Evolutionary conservation across 2,113 vertebrate species (phyloP), one percentile per base, ranked within the genome.

Genomic region (Anhinga rufa): DNA sequence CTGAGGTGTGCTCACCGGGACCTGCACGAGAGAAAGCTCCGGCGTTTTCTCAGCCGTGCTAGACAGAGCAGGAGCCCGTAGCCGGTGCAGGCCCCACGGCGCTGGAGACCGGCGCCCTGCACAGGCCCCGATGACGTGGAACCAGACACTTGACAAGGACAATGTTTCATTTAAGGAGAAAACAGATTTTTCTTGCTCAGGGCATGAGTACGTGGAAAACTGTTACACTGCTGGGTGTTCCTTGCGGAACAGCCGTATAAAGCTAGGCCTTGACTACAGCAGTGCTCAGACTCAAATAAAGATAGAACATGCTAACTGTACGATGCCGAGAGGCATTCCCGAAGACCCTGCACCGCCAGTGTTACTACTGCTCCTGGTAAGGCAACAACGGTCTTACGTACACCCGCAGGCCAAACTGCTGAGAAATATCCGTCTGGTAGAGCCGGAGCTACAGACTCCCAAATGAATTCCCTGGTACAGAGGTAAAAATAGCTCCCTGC

Each of bases 81-180:
- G 29, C 57, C 4, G 2, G 8, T 11, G 71, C 40, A 22, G 34
- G 57, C 38, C 26, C 51, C 9, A 2, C 1, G 3, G 71, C 36
- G 14, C 46, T 8, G 44, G 32, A 36, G 40, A 21, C 12, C 2
- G 26, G 52, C 1, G 6, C 65, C 62, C 31, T 2, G 1, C 57
- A 22, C 3, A 0, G 17, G 17, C 31, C 61, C 21, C 1, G 3
- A 2, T 5, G 36, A 61, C 19, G 38, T 0, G 21, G 31, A 65
- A 32, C 36, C 69, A 42, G 24, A 62, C 24, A 58, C 40, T 1
- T 51, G 28, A 70, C 28, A 81, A 51, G 36, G 64, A 52, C 29
- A 46, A 6, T 1, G 31, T 34, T 64, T 65, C 24, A 25, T 29
- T 81, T 70, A 8, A 49, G 72, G 36, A 61, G 54, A 81, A 92